phyloP scores from a whole-genome alignment of 2,797 vertebrate genomes.

The Acrocephalus scirpaceus region DNA sequence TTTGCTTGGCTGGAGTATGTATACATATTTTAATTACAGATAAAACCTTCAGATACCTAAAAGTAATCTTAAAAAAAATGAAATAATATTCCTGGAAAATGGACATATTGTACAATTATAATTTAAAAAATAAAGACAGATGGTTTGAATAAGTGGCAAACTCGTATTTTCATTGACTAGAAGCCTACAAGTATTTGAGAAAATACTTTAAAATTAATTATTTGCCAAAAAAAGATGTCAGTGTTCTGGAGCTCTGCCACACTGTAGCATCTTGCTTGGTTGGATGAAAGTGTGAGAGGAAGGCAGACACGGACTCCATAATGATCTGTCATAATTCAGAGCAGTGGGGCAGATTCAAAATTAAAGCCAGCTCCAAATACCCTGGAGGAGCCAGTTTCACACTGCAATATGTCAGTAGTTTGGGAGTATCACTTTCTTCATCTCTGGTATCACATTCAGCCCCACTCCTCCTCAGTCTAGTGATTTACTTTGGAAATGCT shows the following conservation, averaged over 20 bases:
- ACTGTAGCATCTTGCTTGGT: slow-evolving; percentile 43
- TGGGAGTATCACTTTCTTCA: not conserved
- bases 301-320: slow-evolving; percentile 28
- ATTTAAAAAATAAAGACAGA: slow-evolving; percentile 53
- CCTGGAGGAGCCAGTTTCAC: not conserved
- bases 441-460: not conserved
- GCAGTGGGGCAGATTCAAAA: slow-evolving; percentile 9
- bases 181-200: slow-evolving; percentile 55
- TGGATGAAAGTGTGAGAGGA: not conserved
- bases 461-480: not conserved
- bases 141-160: slow-evolving; percentile 46
- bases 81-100: slow-evolving; percentile 24
- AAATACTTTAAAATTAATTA: slow-evolving; percentile 67
- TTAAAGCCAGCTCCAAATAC: not conserved
- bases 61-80: not conserved
- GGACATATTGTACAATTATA: slow-evolving; percentile 49
- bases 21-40: not conserved
- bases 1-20: not conserved
- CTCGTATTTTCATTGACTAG: slow-evolving; percentile 67
- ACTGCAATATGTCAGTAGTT: not conserved
- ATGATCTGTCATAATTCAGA: slow-evolving; percentile 35
- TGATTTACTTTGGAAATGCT: not conserved
- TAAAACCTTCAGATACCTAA: not conserved
- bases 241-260: slow-evolving; percentile 33
- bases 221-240: slow-evolving; percentile 69